Evolutionary conservation across 2,113 vertebrate genomes (phyloP), one percentile per base, ranked within the genome.

Genomic region (Drymodes brunneopygia): DNA sequence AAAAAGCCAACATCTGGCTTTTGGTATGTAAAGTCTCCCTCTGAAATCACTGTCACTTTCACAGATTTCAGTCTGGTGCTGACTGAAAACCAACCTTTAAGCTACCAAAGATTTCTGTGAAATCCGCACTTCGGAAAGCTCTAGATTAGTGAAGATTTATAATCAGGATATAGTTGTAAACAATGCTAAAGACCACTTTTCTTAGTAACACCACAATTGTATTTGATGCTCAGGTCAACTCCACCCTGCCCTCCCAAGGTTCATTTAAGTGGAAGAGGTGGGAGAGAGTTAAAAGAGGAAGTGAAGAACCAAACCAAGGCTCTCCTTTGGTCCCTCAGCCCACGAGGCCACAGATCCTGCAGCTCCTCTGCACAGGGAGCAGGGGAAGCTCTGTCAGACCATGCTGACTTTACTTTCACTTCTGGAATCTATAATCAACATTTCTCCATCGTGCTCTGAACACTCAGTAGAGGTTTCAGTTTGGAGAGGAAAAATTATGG

Each of bases 161-260:
- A 50, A 31, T 9, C 11, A 48, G 18, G 35, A 65, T 24, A 57
- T 9, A 54, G 23, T 61, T 57, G 22, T 13, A 71, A 70, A 25
- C 16, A 70, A 17, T 15, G 11, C 24, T 74, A 7, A 50, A 50
- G 18, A n/a, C 15, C 72, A 25, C 35, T 48, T 65, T 57, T 45
- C 29, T 50, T 42, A 57, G 5, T 16, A 56, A 40, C 12, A 54
- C 3, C 4, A 5, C 0, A 0, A 42, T 1, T 35, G 27, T 16
- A 25, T 31, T 60, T 29, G 36, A 53, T 23, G 23, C 35, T 11
- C 25, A 74, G 15, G 7, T 71, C 44, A 75, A 56, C 7, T 21
- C 47, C 36, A 15, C 28, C 78, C 48, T 45, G 13, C 11, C 31
- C 33, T 74, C 44, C 40, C n/a, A 65, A 35, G 38, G 21, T 17